Base-by-base conservation (phyloP, 2,888 invertebrate species). In the Campaea margaritaria region DNA sequence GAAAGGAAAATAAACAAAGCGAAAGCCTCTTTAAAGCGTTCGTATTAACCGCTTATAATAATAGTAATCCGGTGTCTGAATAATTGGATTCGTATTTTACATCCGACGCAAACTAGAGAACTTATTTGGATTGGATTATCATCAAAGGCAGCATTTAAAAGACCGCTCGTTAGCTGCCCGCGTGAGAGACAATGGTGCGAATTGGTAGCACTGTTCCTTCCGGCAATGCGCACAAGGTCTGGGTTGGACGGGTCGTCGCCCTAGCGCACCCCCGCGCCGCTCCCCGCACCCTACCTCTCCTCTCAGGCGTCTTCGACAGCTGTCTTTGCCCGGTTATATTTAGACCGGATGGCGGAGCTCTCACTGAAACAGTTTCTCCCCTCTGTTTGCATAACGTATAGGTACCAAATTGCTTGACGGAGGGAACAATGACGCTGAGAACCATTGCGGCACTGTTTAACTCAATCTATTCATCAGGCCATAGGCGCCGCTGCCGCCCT, bases 281-380 rank as follows among this genome's bases (percentile, higher is more conserved):
- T 59, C 59, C 58, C 13, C 69, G 71, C 67, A 62, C 76, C 62
- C 70, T 52, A 68, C 77, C 69, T 74, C 68, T 75, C 67, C 68
- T 65, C 69, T 64, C 75, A 67, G 73, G 62, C 74, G 68, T 65
- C 70, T 74, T 72, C 74, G 66, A 81, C 82, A 82, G 82, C 85
- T 86, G 86, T 85, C 85, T 81, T 83, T 79, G 76, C 78, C 81
- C 79, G 78, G 77, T 85, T 89, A 89, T 88, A 89, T 89, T 87
- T 89, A 89, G 89, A 84, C 85, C 83, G 87, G 85, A 86, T 83
- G 82, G 83, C 82, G 69, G 77, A 83, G 84, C 81, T 85, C 83
- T 83, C 78, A 83, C 85, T 86, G 83, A 83, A 83, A 85, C 86
- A 82, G 82, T 85, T 87, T 86, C 86, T 86, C 86, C 86, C 85